A percentile compares a stretch with the other conserved stretches of the same genome.
Conservation (phyloP, 2,797 vertebrate genomes). For the Melanotaenia parkinsoni region DNA sequence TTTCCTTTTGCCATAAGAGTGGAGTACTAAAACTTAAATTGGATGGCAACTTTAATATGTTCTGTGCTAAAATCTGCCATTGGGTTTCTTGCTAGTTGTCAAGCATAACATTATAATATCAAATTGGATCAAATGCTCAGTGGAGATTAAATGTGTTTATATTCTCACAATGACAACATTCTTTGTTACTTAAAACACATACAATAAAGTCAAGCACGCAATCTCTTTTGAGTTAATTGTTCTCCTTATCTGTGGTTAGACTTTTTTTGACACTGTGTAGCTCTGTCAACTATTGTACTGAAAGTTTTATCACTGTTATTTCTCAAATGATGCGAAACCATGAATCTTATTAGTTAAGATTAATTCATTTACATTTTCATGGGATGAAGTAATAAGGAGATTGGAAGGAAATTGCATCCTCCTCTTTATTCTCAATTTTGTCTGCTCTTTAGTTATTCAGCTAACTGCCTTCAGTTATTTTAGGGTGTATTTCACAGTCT, state of each 20-base stretch:
- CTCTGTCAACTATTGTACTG: no score
- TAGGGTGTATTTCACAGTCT: not conserved
- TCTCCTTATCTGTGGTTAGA: not conserved
- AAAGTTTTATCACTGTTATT: no score
- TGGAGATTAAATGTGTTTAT: constrained; percentile 28
- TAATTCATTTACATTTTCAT: no score
- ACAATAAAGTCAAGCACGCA: constrained; percentile 41
- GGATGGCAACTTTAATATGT: constrained; percentile 55
- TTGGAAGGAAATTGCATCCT: not conserved
- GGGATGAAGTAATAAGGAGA: no score
- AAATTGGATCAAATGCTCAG: constrained; percentile 35
- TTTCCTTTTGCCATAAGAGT: constrained; percentile 21
- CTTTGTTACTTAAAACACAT: constrained; percentile 11
- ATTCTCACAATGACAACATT: constrained; percentile 38
- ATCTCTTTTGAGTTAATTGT: constrained; percentile 26
- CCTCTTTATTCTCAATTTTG: not conserved
- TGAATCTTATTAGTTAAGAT: no score
- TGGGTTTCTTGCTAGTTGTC: constrained; percentile 49
- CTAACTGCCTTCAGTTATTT: not conserved
- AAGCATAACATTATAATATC: constrained; percentile 51
- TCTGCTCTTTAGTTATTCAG: not conserved
- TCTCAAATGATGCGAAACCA: no score
- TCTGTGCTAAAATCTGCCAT: constrained; percentile 37
- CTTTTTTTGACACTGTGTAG: no score
- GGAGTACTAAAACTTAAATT: constrained; percentile 55